Evolutionary conservation across 2,797 vertebrate species (phyloP), one percentile per base, ranked within the genome.

Genomic region (Parotocinclus haroldoi): DNA sequence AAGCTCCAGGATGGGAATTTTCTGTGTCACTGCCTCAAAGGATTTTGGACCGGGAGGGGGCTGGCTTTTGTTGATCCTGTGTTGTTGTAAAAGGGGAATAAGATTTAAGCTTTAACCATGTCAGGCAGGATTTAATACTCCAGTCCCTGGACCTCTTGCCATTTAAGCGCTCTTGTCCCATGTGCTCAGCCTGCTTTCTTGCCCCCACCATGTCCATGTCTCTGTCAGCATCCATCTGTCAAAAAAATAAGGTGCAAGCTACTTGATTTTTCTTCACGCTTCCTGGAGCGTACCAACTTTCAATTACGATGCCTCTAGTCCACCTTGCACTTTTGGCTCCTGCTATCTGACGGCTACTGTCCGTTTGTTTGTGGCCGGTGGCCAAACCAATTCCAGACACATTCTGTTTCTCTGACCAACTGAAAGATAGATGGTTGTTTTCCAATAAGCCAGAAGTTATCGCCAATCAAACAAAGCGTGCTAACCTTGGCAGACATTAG

Each of bases 21-120:
- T 94, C 93, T 93, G 93, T 94, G 92, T 94, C 92, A 93, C 89
- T 94, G 92, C 85, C 84, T 93, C 88, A 86, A 89, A 93, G 92
- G 92, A 94, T 94, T 94, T 93, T 91, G 89, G 91, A n/a, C 90
- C 89, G 86, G 56, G 85, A n/a, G 83, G 90, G 53, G 83, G 90
- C 19, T 46, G 45, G 42, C 63, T 92, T 93, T 92, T 93, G 92
- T 91, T 91, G 91, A 91, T 92, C 88, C 90, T 81, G 87, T 89
- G 89, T 84, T 90, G 84, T 90, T 90, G 89, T 90, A 91, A 86
- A 65, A 87, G 86, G 64, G 75, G 78, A 81, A 80, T 82, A 80
- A 80, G 80, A 83, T 91, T 90, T 89, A 89, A 87, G 91, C 87
- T 90, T 92, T 91, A 90, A 85, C 83, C 85, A 90, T 88, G 86